Evolutionary conservation across 2,797 vertebrate species (phyloP), one percentile per base, ranked within the genome.

Genomic region (Ptychobarbus kaznakovi): DNA sequence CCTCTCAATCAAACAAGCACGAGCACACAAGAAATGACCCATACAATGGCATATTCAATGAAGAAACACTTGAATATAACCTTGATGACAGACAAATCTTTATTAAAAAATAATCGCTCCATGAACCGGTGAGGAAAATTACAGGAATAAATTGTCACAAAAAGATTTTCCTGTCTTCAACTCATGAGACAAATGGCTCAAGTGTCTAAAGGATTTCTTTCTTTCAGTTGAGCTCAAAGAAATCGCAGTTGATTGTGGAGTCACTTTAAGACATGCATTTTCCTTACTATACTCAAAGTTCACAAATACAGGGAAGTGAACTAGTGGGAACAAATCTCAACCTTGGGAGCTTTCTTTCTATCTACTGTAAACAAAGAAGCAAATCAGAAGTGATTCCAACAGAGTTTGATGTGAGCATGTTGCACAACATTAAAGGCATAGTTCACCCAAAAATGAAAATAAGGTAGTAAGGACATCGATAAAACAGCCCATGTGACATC

Each of bases 1-100:
- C 8, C 70, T 49, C 20, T 65, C 70, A 83, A 75, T 75, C 70
- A 75, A 82, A 63, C 16, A 65, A 74, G 11, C 4, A 2, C 68
- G 5, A 15, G 2, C 40, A 56, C 13, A 82, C 25, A 18, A 74
- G 4, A 44, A 42, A 78, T 58, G 11, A 58, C 46, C 4, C 18
- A 28, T 6, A n/a, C 16, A 42, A 32, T 35, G n/a, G 1, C 8
- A 69, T 16, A 63, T 49, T 25, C 28, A 75, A 38, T 0, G 12
- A 25, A 69, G 22, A 65, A 16, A 68, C 46, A 61, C 61, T 61
- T 69, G 20, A 82, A 86, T 49, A 25, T 42, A 69, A 42, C 16
- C 69, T 40, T 69, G 49, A 58, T 81, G 68, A 66, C 56, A 75
- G 69, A 35, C 51, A 58, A 28, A 58, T 16, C 32, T 68, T 20